Base-by-base conservation (phyloP, 2,113 vertebrate species). In the Phrynosoma platyrhinos region DNA sequence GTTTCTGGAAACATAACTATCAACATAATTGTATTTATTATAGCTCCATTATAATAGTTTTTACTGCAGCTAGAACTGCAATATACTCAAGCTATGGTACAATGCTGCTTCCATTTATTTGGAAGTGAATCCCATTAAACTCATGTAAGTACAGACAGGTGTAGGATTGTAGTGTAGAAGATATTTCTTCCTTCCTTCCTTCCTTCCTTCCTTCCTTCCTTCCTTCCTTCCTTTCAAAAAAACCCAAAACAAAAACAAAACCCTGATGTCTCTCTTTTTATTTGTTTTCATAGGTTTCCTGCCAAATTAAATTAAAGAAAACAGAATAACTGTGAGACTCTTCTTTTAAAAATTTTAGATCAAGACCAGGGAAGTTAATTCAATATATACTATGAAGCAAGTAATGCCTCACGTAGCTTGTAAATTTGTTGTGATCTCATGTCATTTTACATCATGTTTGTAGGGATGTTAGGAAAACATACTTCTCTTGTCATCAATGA, bases 301-400 rank as follows among this genome's bases (percentile, higher is more conserved):
- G 90, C 66, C 80, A 89, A 52, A 95, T 88, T 12, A 0, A 87
- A 87, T 86, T 79, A 93, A 93, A 86, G 87, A 95, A 91, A 94
- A 74, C 25, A 76, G 86, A 93, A 79, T 77, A 42, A 83, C 90
- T 85, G 68, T 23, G 55, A 64, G 32, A 23, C 32, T 6, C 1
- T 10, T 88, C 18, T 81, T 82, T 82, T 82, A 30, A 66, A 32
- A 82, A 91, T 91, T 90, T 82, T 76, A 90, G 84, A 90, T 3
- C 32, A 14, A 90, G 87, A 93, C 82, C 9, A 92, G 91, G 86
- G 1, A 71, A 87, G 86, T 7, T 62, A 62, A 66, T 69, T 2
- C 40, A 83, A 83, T 10, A 89, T 25, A 20, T 4, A 18, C 62
- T 72, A 79, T 47, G 81, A 92, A 94, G 82, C 40, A 90, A 88